Conservation (phyloP, 2,797 vertebrate genomes). For the Galago senegalensis region DNA sequence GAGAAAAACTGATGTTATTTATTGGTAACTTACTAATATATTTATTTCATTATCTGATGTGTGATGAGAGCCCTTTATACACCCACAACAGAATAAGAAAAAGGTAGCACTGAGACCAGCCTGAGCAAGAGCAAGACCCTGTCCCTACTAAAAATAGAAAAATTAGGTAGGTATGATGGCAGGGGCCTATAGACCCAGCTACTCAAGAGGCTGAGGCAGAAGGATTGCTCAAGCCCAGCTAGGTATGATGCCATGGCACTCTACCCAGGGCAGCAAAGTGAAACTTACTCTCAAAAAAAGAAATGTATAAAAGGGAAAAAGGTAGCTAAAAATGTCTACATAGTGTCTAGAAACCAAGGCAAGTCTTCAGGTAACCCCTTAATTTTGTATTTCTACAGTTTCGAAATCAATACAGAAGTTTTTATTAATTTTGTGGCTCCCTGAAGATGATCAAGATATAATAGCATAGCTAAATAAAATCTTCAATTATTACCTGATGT, state of each 20-base stretch:
- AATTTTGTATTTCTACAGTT: slow-evolving; percentile 45
- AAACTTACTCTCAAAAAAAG: too few species aligned
- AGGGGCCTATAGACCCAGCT: too few species aligned
- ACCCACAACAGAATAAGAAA: slow-evolving; percentile 87
- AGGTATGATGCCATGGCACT: too few species aligned
- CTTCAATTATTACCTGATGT: slow-evolving; percentile 95
- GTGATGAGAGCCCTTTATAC: slow-evolving; percentile 93
- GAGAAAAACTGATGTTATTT: slow-evolving; percentile 33
- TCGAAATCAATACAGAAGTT: neutral
- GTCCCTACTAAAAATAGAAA: too few species aligned
- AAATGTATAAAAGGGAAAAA: neutral
- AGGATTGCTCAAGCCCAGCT: too few species aligned
- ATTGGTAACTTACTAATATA: neutral
- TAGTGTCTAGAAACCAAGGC: slow-evolving; percentile 5
- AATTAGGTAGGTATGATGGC: too few species aligned
- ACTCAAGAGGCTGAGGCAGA: too few species aligned
- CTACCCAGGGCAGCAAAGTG: too few species aligned
- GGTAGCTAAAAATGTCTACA: neutral
- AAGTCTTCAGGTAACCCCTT: slow-evolving; percentile 40
- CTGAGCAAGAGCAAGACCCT: too few species aligned
- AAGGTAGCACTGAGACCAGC: neutral
- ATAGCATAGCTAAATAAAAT: slow-evolving; percentile 21
- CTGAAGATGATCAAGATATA: slow-evolving; percentile 27
- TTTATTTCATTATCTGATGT: slow-evolving; percentile 92
- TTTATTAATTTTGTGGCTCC: slow-evolving; percentile 30